Base-by-base conservation (phyloP, 2,888 invertebrate genomes). In the Plutella xylostella region DNA sequence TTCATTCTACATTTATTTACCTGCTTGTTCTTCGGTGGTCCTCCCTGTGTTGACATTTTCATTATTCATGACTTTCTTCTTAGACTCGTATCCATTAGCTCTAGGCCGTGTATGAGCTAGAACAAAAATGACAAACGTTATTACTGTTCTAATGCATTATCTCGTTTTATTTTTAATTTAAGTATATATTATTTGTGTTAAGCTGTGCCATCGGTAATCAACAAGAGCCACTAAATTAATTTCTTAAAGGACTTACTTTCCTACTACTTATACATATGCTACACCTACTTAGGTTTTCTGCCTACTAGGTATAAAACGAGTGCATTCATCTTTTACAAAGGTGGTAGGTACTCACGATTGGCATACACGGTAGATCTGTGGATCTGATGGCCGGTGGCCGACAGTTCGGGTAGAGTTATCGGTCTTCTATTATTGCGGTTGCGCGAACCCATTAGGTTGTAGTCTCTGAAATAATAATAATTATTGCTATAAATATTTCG, bases 281-380 rank as follows among this genome's bases (percentile, higher is more conserved):
- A n/a, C n/a, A n/a, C n/a, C n/a, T n/a, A n/a, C n/a, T n/a, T n/a
- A n/a, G n/a, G n/a, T n/a, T n/a, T n/a, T n/a, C n/a, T n/a, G n/a
- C n/a, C n/a, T n/a, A n/a, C n/a, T n/a, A n/a, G n/a, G n/a, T n/a
- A n/a, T n/a, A n/a, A n/a, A n/a, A n/a, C n/a, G n/a, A n/a, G n/a
- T n/a, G n/a, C n/a, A n/a, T n/a, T n/a, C n/a, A n/a, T n/a, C n/a
- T n/a, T n/a, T n/a, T n/a, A n/a, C n/a, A n/a, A n/a, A n/a, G n/a
- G n/a, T n/a, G n/a, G n/a, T n/a, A n/a, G n/a, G n/a, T n/a, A n/a
- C 78, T 64, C 45, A 83, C 82, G 61, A 51, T 83, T 80, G 21
- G 73, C 79, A 60, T 73, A 80, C 18, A 79, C 61, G 50, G 79
- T 76, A 49, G 80, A 69, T 54, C 77, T 76, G 42, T 66, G 75